Base-by-base conservation (phyloP, 2,888 invertebrate genomes). In the Gonocerus acuteangulatus region DNA sequence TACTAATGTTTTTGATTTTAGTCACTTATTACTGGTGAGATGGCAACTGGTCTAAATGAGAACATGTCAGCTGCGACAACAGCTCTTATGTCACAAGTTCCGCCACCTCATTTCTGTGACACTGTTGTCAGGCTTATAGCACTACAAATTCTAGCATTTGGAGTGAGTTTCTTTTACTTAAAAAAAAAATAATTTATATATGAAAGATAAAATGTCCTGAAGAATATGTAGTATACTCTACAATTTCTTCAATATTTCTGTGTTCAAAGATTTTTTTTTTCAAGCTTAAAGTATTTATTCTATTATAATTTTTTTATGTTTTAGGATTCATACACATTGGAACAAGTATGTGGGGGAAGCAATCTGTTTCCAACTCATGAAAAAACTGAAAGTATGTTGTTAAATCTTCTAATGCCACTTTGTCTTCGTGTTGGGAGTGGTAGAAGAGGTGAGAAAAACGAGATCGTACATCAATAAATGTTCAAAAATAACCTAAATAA, bases 341-440 rank as follows among this genome's bases (percentile, higher is more conserved):
- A 97, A 71, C 94, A 94, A 76, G 90, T 96, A 67, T 95, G 95
- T 74, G 94, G 95, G 34, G 91, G 93, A 34, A 89, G 87, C 69
- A 83, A 91, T 0, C 85, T 91, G 69, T 93, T 95, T 72, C 85
- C 88, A 19, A 85, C 87, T 2, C 87, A 89, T 71, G 95, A 95
- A 70, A 89, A 95, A 74, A 90, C 94, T 9, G 95, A 97, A 77
- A 92, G 93, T 70, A 88, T 95, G 79, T 82, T 99, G 51, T 87
- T 97, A 81, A 96, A 97, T 78, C 79, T 99, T 65, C 83, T 99
- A 65, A 89, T 99, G 81, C 99, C 99, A 0, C 79, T 99, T 62
- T 95, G 96, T 75, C 80, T 99, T 68, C 81, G 95, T 69, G 93
- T 96, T 23, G 96, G 96, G 18, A 92, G 92, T 71, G 95, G 96